Conservation (phyloP, 2,113 vertebrate species). For the Nannospalax galili region DNA sequence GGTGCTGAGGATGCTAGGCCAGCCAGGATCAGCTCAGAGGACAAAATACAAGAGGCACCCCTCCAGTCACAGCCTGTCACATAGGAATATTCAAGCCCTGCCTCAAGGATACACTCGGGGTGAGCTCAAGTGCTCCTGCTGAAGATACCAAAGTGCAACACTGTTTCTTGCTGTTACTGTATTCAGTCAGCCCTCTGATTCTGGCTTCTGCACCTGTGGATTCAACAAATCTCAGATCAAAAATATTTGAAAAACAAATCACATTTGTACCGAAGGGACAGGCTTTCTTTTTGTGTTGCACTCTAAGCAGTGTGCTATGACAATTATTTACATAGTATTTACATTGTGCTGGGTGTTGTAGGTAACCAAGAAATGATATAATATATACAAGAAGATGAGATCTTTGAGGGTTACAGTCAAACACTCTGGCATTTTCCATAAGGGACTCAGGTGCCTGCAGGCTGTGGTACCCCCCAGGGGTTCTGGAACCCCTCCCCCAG, state of each 20-base stretch:
- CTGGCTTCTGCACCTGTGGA: background rate
- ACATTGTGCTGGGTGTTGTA: too few relatives aligned
- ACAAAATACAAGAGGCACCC: background rate
- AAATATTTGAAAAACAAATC: background rate
- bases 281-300: background rate
- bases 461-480: background rate
- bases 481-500: background rate
- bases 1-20: background rate
- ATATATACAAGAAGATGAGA: background rate
- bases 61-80: background rate
- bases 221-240: background rate
- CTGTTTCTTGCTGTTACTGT: background rate
- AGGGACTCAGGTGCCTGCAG: too few relatives aligned
- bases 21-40: background rate
- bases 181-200: background rate
- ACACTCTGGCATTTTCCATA: background rate
- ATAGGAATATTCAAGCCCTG: background rate
- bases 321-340: background rate
- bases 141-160: rapidly evolving
- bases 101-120: rapidly evolving
- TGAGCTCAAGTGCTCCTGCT: background rate
- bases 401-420: background rate
- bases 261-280: background rate
- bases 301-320: background rate
- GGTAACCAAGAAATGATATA: background rate